Evolutionary conservation across 2,113 vertebrate species (phyloP).

Genomic region (Eonycteris spelaea): DNA sequence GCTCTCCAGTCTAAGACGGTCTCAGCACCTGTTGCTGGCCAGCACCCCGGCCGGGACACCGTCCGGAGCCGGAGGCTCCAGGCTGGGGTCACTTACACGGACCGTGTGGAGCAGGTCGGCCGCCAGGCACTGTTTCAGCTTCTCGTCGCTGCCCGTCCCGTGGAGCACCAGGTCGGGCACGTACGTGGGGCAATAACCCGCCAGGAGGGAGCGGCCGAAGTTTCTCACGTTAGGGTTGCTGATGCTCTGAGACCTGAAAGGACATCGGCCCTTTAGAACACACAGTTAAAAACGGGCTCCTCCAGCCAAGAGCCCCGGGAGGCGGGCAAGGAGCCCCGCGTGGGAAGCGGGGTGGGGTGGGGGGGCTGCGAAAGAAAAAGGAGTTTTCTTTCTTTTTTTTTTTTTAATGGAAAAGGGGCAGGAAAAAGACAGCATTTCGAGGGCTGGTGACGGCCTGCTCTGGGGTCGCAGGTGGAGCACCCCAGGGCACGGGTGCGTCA

Average conservation of each 20-base stretch:
- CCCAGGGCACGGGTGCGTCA: background rate
- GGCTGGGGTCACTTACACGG: slow-evolving; percentile 83
- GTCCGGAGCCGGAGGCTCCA: background rate
- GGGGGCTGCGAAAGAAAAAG: background rate
- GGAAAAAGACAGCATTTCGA: background rate
- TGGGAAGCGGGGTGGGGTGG: too few species aligned
- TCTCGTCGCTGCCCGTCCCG: slow-evolving; percentile 86
- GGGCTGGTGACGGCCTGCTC: background rate
- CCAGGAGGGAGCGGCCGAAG: slow-evolving; percentile 89
- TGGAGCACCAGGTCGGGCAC: slow-evolving; percentile 91
- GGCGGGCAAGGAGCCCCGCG: too few species aligned
- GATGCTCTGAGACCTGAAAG: slow-evolving; percentile 84
- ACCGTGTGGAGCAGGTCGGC: slow-evolving; percentile 87
- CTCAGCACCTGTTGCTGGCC: background rate
- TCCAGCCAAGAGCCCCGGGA: too few species aligned
- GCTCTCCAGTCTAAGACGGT: background rate
- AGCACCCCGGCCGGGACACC: background rate
- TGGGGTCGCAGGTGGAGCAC: background rate
- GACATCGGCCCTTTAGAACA: background rate
- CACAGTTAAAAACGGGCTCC: background rate
- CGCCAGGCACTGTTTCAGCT: slow-evolving; percentile 85
- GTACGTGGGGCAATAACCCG: slow-evolving; percentile 89
- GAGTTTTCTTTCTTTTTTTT: background rate
- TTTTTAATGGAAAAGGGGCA: background rate
- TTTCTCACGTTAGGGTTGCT: slow-evolving; percentile 85